Base-by-base conservation (phyloP, 2,113 vertebrate species). In the Capreolus pygargus region DNA sequence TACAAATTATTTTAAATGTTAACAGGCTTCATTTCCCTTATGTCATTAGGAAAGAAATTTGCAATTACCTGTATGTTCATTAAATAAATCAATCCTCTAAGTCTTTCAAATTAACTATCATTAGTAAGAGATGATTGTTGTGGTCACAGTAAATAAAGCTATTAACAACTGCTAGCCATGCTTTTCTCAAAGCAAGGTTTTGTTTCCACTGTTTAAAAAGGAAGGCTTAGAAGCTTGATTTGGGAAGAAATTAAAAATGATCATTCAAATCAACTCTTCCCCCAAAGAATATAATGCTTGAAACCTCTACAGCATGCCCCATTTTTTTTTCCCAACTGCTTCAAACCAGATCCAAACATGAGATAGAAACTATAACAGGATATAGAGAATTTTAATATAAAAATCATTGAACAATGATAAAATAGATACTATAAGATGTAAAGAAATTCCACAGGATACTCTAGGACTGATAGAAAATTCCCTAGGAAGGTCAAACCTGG, bases 11-110 rank as follows among this genome's bases (percentile, higher is more conserved):
- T 98, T 93, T 98, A 95, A 93, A 78, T 97, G 43, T 61, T 98
- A 98, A 91, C 97, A 94, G 87, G 85, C 97, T 97, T 98, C 94
- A 97, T 98, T 98, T 98, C 96, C 96, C 98, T 97, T 36, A 98
- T 54, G 83, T 96, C 95, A 97, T 99, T 98, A 98, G 96, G 95
- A 98, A 98, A 98, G 76, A 97, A 98, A 98, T 98, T 97, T 96
- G 97, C 95, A 98, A 97, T 98, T 98, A 98, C 97, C 95, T 96
- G 11, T 82, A 96, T 94, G 43, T 98, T 98, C 97, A 98, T 98
- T 98, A 99, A 98, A 98, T 98, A 98, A 98, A 98, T 98, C 98
- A 98, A 92, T 76, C 78, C 12, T 95, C 93, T 98, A 98, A 97
- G 95, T 98, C 67, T 94, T 96, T 98, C 94, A 98, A 98, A 97